phyloP scores from a whole-genome alignment of 1,140 invertebrate species.

The Lamellibrachia luymesi region DNA sequence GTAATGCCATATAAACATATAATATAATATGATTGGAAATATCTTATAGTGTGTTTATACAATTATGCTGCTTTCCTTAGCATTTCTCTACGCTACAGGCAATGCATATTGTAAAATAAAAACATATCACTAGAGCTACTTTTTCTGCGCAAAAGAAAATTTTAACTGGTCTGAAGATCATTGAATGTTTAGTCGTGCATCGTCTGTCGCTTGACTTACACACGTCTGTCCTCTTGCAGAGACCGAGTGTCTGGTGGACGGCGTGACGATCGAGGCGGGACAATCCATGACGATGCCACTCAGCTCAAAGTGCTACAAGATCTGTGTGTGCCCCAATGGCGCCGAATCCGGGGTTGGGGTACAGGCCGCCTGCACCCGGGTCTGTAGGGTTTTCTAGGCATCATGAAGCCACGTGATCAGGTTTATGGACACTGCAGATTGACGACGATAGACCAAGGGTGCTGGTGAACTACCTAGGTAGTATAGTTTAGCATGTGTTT shows the following conservation, averaged over 20 bases:
- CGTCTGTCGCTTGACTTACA: too few species aligned
- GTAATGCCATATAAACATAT: too few species aligned
- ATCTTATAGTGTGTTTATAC: too few species aligned
- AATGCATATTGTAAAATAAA: too few species aligned
- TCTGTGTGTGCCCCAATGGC: background rate
- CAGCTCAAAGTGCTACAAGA: background rate
- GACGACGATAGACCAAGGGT: background rate
- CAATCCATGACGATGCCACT: background rate
- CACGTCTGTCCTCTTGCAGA: background rate
- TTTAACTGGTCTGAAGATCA: too few species aligned
- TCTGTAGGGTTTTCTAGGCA: background rate
- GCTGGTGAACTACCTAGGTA: background rate
- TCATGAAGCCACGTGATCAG: background rate
- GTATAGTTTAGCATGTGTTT: background rate
- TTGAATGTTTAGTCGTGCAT: too few species aligned
- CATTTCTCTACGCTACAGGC: too few species aligned
- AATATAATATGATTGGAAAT: too few species aligned
- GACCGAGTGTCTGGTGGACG: background rate
- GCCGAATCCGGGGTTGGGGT: background rate
- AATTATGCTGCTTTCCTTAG: too few species aligned
- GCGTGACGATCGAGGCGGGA: background rate
- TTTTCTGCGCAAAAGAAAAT: too few species aligned
- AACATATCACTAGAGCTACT: too few species aligned
- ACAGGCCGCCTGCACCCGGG: background rate
- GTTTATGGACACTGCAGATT: background rate